Conservation (phyloP, 2,113 vertebrate species). For the Rhinopomastus cyanomelas region DNA sequence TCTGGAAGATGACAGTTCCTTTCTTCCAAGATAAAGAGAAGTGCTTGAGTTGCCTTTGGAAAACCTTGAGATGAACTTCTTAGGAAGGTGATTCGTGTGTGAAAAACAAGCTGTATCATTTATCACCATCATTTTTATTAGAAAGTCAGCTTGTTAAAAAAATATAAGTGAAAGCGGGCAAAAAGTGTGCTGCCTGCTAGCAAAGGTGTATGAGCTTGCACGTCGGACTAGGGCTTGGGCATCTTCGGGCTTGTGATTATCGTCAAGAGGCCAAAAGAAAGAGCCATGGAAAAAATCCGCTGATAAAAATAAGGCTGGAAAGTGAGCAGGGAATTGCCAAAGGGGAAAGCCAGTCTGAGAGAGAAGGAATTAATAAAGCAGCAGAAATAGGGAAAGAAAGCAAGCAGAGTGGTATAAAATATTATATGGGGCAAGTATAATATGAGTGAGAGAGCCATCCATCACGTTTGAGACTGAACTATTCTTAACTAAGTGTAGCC, state of each 20-base stretch:
- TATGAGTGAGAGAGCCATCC: neutral
- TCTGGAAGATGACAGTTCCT: slow-evolving; percentile 1
- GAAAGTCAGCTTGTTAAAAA: neutral
- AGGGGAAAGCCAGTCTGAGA: neutral
- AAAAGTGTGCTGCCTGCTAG: neutral
- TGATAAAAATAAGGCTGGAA: slow-evolving; percentile 19
- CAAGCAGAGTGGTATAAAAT: neutral
- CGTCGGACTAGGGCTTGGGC: neutral
- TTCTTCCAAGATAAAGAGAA: slow-evolving; percentile 8
- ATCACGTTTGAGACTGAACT: neutral
- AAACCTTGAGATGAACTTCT: slow-evolving; percentile 41
- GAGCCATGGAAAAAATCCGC: neutral
- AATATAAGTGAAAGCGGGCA: neutral
- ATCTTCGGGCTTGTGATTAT: neutral
- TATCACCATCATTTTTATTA: neutral
- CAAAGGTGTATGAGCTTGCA: neutral
- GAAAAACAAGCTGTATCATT: neutral
- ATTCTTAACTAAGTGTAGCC: neutral
- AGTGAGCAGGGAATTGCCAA: neutral
- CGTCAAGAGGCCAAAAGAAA: neutral
- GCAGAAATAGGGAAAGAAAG: neutral
- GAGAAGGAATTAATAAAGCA: neutral
- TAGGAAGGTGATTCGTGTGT: neutral
- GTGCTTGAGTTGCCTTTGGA: neutral
- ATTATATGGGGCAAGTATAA: neutral